Percentiles rank a stretch among this genome's conserved stretches.
phyloP scores from a whole-genome alignment of 1,140 invertebrate species.

The Drosophila ananassae region DNA sequence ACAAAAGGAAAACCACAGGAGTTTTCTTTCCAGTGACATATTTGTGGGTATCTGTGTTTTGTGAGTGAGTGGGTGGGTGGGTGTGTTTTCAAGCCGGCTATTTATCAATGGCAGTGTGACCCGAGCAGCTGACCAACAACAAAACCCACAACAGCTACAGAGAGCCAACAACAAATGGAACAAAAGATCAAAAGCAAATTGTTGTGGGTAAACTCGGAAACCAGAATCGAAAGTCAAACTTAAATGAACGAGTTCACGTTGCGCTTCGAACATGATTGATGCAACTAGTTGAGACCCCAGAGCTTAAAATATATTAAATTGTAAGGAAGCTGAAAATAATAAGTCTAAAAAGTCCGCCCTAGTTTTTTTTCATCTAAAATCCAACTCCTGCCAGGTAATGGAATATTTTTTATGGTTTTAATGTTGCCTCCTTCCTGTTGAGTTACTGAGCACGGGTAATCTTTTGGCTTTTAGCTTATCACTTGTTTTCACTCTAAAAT shows the following conservation, averaged over 20 bases:
- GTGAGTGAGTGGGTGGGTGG: conserved; percentile 1
- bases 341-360: neutral
- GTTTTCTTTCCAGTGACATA: conserved; percentile 6
- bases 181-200: conserved; percentile 50
- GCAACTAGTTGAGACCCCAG: conserved; percentile 33
- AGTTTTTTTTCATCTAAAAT: neutral
- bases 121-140: conserved; percentile 45
- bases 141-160: conserved; percentile 29
- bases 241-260: conserved; percentile 17
- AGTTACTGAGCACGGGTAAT: conserved; percentile 24
- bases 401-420: conserved; percentile 40
- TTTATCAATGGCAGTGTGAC: conserved; percentile 55
- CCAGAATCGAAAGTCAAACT: conserved; percentile 36
- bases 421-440: conserved; percentile 17
- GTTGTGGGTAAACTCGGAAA: conserved; percentile 37
- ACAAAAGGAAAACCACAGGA: conserved; percentile 12
- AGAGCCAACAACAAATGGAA: conserved; percentile 18
- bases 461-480: conserved; percentile 40
- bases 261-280: conserved; percentile 41
- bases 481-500: conserved; percentile 40
- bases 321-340: neutral
- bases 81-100: conserved; percentile 4
- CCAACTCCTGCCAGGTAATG: conserved; percentile 1
- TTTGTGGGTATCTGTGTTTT: neutral
- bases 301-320: neutral